These are phyloP conservation scores for Podarcis muralis DNA, from an alignment of 2,113 vertebrate genomes.

Conservation along the genomic window DNA sequence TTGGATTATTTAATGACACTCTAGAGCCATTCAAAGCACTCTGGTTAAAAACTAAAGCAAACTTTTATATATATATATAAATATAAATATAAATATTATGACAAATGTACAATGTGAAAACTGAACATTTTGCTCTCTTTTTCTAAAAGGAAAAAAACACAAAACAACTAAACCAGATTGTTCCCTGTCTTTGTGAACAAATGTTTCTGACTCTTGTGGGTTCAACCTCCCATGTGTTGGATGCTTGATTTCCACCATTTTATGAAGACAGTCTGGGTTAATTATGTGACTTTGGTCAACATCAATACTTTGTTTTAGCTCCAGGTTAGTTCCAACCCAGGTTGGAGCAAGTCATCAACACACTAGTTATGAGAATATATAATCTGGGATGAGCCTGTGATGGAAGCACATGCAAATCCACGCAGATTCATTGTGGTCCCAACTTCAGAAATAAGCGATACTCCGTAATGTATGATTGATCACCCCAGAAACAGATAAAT, in stretches of 20 bases:
- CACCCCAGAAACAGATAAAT: not conserved
- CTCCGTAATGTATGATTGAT: not conserved
- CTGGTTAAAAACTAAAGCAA: constrained; percentile 82
- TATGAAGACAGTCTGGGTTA: constrained; percentile 72
- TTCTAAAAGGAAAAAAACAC: constrained; percentile 40
- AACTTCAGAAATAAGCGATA: not conserved
- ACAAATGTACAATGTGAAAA: constrained; percentile 87
- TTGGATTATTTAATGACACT: constrained; percentile 80
- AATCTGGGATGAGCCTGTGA: not conserved
- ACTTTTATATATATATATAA: constrained; percentile 19
- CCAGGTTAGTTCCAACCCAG: constrained; percentile 80
- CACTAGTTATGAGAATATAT: accelerated
- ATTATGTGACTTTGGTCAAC: constrained; percentile 79
- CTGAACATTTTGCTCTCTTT: constrained; percentile 71
- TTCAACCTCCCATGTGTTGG: constrained; percentile 82
- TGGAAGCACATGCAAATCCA: not conserved
- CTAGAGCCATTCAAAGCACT: constrained; percentile 93
- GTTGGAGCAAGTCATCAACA: constrained; percentile 41
- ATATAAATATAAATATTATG: constrained; percentile 67
- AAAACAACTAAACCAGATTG: constrained; percentile 59
- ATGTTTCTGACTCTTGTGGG: constrained; percentile 76
- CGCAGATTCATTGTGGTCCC: not conserved
- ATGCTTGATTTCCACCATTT: constrained; percentile 76
- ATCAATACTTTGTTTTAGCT: constrained; percentile 95
- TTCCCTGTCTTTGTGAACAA: constrained; percentile 88